Conservation (phyloP, 2,113 vertebrate genomes). For the Pterophyllum scalare region DNA sequence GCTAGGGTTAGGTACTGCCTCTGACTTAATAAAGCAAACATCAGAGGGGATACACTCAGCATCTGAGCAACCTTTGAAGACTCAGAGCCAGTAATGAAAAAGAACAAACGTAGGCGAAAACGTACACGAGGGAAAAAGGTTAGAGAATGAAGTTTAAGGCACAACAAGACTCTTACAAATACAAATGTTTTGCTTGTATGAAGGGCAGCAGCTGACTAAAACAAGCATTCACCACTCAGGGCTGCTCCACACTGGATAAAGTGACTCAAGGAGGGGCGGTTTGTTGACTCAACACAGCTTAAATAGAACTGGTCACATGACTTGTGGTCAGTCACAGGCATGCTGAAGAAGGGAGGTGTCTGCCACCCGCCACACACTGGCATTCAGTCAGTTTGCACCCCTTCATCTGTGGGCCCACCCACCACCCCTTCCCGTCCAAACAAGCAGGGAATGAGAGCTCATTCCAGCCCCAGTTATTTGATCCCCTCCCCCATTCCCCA, state of each 20-base stretch:
- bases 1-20: background rate
- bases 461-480: constrained; percentile 33
- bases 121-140: background rate
- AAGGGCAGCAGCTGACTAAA: constrained; percentile 1
- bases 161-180: constrained; percentile 6
- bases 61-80: constrained; percentile 24
- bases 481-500: constrained; percentile 56
- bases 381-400: background rate
- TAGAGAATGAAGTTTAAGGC: background rate
- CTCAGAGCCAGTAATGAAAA: constrained; percentile 16
- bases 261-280: constrained; percentile 29
- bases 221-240: background rate
- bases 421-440: background rate
- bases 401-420: background rate
- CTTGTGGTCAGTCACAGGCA: constrained; percentile 19
- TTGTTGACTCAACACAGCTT: constrained; percentile 43
- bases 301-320: constrained; percentile 76
- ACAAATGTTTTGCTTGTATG: background rate
- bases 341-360: constrained; percentile 22
- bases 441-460: constrained; percentile 29
- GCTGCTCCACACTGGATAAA: background rate
- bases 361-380: background rate
- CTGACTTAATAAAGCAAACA: constrained; percentile 36
- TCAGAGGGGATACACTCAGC: constrained; percentile 18
- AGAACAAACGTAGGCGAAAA: background rate